These are phyloP conservation scores for Augochlorella aurata DNA, from an alignment of 2,888 invertebrate genomes.

Conservation along the genomic window DNA sequence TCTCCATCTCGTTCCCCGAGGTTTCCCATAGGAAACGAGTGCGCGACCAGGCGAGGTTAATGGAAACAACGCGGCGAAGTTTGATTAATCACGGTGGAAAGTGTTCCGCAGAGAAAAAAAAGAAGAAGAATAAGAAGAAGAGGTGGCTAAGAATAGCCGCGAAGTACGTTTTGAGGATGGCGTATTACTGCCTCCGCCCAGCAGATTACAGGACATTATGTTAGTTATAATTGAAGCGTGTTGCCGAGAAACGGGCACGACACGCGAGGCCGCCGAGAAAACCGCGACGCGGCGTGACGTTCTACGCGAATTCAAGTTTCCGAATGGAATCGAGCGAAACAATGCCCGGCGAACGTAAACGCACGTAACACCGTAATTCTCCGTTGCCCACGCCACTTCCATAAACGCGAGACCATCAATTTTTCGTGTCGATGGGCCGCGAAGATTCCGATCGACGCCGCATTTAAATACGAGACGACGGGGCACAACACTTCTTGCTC, in stretches of 20 bases:
- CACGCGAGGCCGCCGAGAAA: slow-evolving; percentile 25
- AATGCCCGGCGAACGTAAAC: slow-evolving; percentile 19
- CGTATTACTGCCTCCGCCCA: background rate
- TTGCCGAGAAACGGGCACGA: slow-evolving; percentile 34
- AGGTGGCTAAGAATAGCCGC: background rate
- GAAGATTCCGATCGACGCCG: slow-evolving; percentile 6
- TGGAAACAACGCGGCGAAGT: background rate
- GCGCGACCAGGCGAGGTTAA: background rate
- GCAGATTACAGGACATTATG: slow-evolving; percentile 15
- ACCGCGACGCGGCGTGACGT: background rate
- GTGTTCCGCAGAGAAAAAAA: background rate
- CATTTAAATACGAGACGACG: slow-evolving; percentile 10
- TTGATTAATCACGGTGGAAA: background rate
- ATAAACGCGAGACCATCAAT: slow-evolving; percentile 35
- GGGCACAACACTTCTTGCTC: background rate
- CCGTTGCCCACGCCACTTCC: slow-evolving; percentile 27
- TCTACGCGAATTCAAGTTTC: slow-evolving; percentile 6
- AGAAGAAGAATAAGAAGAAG: too few relatives aligned
- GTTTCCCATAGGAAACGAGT: too few relatives aligned
- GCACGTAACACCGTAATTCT: slow-evolving; percentile 28
- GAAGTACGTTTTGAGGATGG: background rate
- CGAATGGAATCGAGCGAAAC: slow-evolving; percentile 33
- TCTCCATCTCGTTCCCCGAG: too few relatives aligned
- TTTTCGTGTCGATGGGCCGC: slow-evolving; percentile 31
- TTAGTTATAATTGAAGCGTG: slow-evolving; percentile 30